These are phyloP conservation scores for Xiphophorus couchianus DNA, from an alignment of 2,113 vertebrate species.

Conservation along the genomic window DNA sequence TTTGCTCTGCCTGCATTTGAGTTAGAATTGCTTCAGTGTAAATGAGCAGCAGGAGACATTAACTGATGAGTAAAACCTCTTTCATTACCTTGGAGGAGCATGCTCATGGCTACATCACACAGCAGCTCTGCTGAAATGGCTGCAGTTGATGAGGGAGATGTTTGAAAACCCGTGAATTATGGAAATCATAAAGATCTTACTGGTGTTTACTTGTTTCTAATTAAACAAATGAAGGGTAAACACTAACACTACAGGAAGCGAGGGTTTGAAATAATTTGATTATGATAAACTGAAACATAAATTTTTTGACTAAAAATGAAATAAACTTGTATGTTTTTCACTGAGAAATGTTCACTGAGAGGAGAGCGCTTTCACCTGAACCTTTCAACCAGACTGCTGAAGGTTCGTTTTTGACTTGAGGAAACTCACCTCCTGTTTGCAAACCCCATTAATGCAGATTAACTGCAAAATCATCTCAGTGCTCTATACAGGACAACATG, in stretches of 20 bases:
- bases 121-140: slow-evolving; percentile 38
- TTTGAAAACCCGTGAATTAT: slow-evolving; percentile 1
- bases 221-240: background rate
- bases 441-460: background rate
- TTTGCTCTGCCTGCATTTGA: slow-evolving; percentile 37
- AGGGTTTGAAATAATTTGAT: background rate
- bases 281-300: background rate
- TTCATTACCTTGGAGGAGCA: slow-evolving; percentile 37
- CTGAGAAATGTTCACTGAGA: no score
- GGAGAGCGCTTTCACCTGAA: no score
- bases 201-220: slow-evolving; percentile 1
- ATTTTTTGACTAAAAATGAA: no score
- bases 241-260: background rate
- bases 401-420: no score
- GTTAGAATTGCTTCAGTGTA: slow-evolving; percentile 36
- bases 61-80: slow-evolving; percentile 44
- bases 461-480: background rate
- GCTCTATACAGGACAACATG: background rate
- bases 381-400: no score
- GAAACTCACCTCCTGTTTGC: no score
- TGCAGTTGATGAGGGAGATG: slow-evolving; percentile 27
- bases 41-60: slow-evolving; percentile 52
- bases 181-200: background rate
- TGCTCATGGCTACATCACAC: slow-evolving; percentile 35
- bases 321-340: no score